Evolutionary conservation across 2,888 invertebrate species (phyloP).

Genomic region (Eupithecia pulchellata): DNA sequence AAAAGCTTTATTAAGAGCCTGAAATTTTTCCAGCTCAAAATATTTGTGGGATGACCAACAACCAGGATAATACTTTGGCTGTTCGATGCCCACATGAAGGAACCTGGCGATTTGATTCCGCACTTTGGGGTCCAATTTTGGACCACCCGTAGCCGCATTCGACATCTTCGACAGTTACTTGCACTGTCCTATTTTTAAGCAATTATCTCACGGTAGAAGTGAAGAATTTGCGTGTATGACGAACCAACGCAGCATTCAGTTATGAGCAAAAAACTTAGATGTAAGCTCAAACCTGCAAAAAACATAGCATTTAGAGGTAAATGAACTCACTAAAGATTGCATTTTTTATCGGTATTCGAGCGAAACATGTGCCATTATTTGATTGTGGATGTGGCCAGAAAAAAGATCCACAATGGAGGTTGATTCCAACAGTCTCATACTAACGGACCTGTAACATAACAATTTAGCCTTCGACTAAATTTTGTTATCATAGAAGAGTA

Average conservation of each 20-base stretch:
- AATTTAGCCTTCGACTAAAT: background rate
- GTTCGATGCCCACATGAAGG: slow-evolving; percentile 82
- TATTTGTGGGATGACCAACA: slow-evolving; percentile 83
- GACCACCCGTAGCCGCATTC: slow-evolving; percentile 49
- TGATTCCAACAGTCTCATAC: slow-evolving; percentile 36
- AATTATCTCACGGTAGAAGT: slow-evolving; percentile 42
- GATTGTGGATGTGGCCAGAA: slow-evolving; percentile 84
- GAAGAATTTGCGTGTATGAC: slow-evolving; percentile 50
- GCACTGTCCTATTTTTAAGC: slow-evolving; percentile 30
- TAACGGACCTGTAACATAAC: background rate
- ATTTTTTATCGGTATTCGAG: slow-evolving; percentile 77
- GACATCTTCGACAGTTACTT: slow-evolving; percentile 58
- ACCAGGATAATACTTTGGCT: slow-evolving; percentile 84
- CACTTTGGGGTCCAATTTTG: slow-evolving; percentile 61
- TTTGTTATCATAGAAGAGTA: background rate
- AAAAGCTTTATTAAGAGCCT: slow-evolving; percentile 64
- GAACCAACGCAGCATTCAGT: slow-evolving; percentile 52
- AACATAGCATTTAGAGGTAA: slow-evolving; percentile 62
- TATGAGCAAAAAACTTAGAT: slow-evolving; percentile 45
- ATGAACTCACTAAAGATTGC: slow-evolving; percentile 62
- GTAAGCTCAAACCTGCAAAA: slow-evolving; percentile 57
- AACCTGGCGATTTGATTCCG: slow-evolving; percentile 77
- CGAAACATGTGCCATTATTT: slow-evolving; percentile 81
- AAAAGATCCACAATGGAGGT: slow-evolving; percentile 76
- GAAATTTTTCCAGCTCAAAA: slow-evolving; percentile 73